Evolutionary conservation across 2,113 vertebrate species (phyloP).

Genomic region (Drymodes brunneopygia): DNA sequence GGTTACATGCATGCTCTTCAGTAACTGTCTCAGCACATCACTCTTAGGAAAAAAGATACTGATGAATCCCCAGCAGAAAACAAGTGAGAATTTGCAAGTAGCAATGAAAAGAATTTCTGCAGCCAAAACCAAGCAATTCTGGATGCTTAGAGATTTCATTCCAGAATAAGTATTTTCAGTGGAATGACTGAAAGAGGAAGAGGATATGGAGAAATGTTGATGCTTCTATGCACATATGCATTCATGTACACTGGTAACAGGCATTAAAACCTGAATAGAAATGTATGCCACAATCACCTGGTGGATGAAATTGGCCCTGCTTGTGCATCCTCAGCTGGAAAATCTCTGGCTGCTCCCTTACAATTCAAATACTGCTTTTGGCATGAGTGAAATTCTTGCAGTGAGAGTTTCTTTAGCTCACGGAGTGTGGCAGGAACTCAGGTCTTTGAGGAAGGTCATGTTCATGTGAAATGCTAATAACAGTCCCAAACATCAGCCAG

Average conservation of each 20-base stretch:
- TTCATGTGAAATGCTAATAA: neutral
- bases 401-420: neutral
- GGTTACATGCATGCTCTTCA: neutral
- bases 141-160: neutral
- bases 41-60: neutral
- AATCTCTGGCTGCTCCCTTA: neutral
- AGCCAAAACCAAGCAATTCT: neutral
- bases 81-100: neutral
- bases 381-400: neutral
- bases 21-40: neutral
- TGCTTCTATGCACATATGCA: neutral
- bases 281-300: fast-evolving
- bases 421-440: neutral
- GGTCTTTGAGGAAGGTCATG: neutral
- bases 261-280: neutral
- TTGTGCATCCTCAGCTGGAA: neutral
- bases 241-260: neutral
- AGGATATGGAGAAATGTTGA: neutral
- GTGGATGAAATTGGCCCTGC: neutral
- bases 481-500: neutral
- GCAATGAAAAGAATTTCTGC: neutral
- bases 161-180: neutral
- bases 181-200: neutral
- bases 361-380: neutral
- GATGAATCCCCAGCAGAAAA: neutral